Evolutionary conservation across 2,113 vertebrate genomes (phyloP).

Genomic region (Oxygymnocypris stewartii): DNA sequence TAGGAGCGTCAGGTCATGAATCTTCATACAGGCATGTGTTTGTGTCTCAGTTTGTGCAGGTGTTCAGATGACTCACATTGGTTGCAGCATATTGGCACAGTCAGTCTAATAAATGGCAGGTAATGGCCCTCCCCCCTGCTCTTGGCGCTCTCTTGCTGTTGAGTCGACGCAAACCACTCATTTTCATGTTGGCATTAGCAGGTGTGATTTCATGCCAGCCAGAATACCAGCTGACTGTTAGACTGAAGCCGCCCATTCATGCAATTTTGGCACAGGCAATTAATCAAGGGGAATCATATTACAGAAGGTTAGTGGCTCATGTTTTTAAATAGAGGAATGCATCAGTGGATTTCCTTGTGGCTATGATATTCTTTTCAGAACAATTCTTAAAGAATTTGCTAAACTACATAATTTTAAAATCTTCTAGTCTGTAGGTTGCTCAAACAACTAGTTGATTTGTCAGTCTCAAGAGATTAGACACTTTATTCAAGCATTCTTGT

Average conservation of each 20-base stretch:
- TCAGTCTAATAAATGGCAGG: conserved; percentile 26
- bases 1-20: background rate
- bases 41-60: conserved; percentile 17
- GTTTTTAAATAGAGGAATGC: background rate
- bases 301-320: background rate
- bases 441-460: background rate
- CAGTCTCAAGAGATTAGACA: background rate
- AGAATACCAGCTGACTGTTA: conserved; percentile 19
- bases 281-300: conserved; percentile 11
- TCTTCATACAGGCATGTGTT: background rate
- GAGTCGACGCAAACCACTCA: conserved; percentile 3
- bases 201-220: conserved; percentile 24
- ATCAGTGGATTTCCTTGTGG: background rate
- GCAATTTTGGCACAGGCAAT: conserved; percentile 1
- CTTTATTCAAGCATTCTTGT: background rate
- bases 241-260: conserved; percentile 19
- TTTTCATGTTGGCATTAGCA: conserved; percentile 37
- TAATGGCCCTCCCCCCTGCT: conserved; percentile 22
- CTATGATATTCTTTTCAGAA: background rate
- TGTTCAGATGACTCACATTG: conserved; percentile 33
- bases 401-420: background rate
- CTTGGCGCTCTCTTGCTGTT: background rate
- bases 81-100: conserved; percentile 7
- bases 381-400: background rate
- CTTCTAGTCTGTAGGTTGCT: background rate